Conservation (phyloP, 2,797 vertebrate genomes). For the Intellagama lesueurii region DNA sequence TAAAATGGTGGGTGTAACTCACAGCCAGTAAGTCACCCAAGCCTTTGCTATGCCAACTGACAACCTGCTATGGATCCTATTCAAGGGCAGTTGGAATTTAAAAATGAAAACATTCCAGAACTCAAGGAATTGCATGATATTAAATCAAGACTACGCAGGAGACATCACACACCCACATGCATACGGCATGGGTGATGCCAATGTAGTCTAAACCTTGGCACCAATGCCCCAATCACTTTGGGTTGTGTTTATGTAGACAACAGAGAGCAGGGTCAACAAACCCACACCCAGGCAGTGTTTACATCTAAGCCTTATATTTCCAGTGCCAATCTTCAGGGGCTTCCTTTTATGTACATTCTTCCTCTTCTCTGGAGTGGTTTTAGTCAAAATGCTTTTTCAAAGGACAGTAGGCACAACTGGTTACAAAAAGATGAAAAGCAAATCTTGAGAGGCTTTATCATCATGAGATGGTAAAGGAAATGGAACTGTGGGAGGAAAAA, state of each 20-base stretch:
- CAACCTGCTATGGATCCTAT: not conserved
- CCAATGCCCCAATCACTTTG: too few species aligned
- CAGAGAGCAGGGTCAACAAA: too few species aligned
- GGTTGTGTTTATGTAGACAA: too few species aligned
- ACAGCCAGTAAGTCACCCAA: not conserved
- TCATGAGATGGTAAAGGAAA: not conserved
- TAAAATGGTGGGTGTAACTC: not conserved
- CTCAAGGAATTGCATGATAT: not conserved
- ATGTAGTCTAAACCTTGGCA: too few species aligned
- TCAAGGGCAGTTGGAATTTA: constrained; percentile 10
- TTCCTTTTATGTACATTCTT: not conserved
- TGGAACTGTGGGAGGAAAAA: too few species aligned
- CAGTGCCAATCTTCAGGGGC: not conserved
- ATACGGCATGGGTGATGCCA: not conserved
- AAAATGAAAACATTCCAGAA: not conserved
- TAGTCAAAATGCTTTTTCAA: not conserved
- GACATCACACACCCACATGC: not conserved
- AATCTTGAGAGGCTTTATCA: not conserved
- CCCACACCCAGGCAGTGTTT: not conserved
- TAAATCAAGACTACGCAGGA: not conserved
- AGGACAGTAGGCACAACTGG: not conserved
- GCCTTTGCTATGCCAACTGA: not conserved
- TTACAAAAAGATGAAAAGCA: not conserved
- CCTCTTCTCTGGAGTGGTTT: not conserved
- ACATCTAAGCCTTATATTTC: too few species aligned